Percentiles rank a stretch among this genome's conserved stretches.
Conservation (phyloP, 2,797 vertebrate species). For the Emydoidea blandingii region DNA sequence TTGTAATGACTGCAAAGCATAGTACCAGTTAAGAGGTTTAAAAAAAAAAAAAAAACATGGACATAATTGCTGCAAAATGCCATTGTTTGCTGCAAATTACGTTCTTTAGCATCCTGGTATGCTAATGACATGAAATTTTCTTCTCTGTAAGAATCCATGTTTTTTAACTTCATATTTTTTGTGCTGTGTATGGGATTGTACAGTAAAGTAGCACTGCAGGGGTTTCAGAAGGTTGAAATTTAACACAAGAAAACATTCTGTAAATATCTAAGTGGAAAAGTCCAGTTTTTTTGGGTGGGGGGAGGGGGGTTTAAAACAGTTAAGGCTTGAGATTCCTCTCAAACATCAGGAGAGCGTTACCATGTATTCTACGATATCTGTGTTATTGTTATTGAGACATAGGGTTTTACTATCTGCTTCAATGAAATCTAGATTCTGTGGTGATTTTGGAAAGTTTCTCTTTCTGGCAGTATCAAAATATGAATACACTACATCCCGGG, state of each 20-base stretch:
- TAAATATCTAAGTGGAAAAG: not conserved
- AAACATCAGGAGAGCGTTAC: not conserved
- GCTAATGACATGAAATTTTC: not conserved
- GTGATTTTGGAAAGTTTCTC: not conserved
- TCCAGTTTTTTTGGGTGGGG: not conserved
- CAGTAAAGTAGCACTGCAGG: not conserved
- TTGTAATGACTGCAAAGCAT: not conserved
- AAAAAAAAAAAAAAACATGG: not conserved
- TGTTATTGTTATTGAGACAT: not conserved
- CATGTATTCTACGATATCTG: not conserved
- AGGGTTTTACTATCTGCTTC: not conserved
- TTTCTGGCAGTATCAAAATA: not conserved
- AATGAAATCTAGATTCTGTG: not conserved
- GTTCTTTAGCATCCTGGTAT: not conserved
- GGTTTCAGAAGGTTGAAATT: not conserved
- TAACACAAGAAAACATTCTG: not conserved
- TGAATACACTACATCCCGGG: not conserved
- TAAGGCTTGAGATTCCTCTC: not conserved
- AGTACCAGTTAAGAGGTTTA: not conserved
- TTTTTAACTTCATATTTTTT: not conserved
- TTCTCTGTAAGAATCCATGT: not conserved
- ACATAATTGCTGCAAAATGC: not conserved
- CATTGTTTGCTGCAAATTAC: not conserved
- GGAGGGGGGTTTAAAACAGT: not conserved
- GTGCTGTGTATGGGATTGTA: not conserved